These are phyloP conservation scores for Cecidostiba fungosa DNA, from an alignment of 2,888 invertebrate species.

Conservation along the genomic window DNA sequence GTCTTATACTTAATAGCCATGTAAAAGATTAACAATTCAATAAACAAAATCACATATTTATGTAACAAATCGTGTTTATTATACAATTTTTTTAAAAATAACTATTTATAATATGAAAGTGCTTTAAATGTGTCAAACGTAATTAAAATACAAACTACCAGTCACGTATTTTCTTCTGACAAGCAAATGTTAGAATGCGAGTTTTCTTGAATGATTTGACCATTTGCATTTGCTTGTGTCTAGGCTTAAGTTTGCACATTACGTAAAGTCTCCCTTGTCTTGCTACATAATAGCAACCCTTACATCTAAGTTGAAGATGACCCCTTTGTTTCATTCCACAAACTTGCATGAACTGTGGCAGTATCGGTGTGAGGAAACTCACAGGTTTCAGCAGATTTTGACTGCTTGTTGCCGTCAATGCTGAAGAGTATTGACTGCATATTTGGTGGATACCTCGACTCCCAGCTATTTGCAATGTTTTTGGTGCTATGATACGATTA, in stretches of 20 bases:
- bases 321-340: slow-evolving; percentile 89
- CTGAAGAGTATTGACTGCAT: slow-evolving; percentile 21
- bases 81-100: slow-evolving; percentile 40
- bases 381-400: slow-evolving; percentile 20
- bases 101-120: slow-evolving; percentile 12
- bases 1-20: background rate
- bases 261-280: slow-evolving; percentile 86
- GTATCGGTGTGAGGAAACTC: slow-evolving; percentile 57
- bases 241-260: slow-evolving; percentile 88
- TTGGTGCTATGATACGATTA: slow-evolving; percentile 47
- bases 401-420: background rate
- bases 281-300: slow-evolving; percentile 88
- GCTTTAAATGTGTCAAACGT: background rate
- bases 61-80: slow-evolving; percentile 44
- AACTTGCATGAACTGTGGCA: slow-evolving; percentile 75
- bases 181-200: slow-evolving; percentile 89
- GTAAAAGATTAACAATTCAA: background rate
- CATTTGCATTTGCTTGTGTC: slow-evolving; percentile 92
- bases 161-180: slow-evolving; percentile 83
- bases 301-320: slow-evolving; percentile 86
- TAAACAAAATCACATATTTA: slow-evolving; percentile 20
- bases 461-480: background rate
- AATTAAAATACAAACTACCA: slow-evolving; percentile 78
- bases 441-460: slow-evolving; percentile 49
- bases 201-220: slow-evolving; percentile 86